Conservation (phyloP, 2,797 vertebrate genomes). For the Tragopan temminckii region DNA sequence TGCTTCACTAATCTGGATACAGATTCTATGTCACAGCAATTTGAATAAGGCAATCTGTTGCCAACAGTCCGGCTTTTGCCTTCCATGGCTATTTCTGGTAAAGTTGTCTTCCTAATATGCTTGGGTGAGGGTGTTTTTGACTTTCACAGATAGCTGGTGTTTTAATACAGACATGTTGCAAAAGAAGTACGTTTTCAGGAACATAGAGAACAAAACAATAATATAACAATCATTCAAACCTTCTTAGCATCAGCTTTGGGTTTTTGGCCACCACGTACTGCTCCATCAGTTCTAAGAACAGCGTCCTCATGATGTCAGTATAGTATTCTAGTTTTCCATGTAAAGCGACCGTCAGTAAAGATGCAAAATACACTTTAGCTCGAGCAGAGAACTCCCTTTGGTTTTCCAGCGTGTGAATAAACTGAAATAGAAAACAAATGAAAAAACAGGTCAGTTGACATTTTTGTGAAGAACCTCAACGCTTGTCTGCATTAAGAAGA, state of each 20-base stretch:
- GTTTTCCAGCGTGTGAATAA: slow-evolving; percentile 94
- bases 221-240: slow-evolving; percentile 81
- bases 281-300: slow-evolving; percentile 95
- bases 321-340: slow-evolving; percentile 98
- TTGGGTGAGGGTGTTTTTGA: slow-evolving; percentile 4
- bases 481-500: not conserved
- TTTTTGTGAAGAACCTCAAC: slow-evolving; percentile 14
- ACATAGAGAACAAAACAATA: not conserved
- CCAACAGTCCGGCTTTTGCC: not conserved
- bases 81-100: not conserved
- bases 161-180: not conserved
- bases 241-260: slow-evolving; percentile 97
- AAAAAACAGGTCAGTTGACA: not conserved
- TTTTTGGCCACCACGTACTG: slow-evolving; percentile 98
- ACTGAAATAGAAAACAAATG: slow-evolving; percentile 81
- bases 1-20: not conserved
- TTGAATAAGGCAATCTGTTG: not conserved
- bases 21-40: not conserved
- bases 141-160: not conserved
- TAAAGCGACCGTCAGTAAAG: slow-evolving; percentile 94
- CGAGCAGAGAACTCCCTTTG: slow-evolving; percentile 95
- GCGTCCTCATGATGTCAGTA: slow-evolving; percentile 96
- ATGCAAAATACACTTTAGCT: slow-evolving; percentile 95
- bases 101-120: not conserved
- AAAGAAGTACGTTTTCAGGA: not conserved